Conservation (phyloP, 2,113 vertebrate genomes). For the Heterochromis multidens region DNA sequence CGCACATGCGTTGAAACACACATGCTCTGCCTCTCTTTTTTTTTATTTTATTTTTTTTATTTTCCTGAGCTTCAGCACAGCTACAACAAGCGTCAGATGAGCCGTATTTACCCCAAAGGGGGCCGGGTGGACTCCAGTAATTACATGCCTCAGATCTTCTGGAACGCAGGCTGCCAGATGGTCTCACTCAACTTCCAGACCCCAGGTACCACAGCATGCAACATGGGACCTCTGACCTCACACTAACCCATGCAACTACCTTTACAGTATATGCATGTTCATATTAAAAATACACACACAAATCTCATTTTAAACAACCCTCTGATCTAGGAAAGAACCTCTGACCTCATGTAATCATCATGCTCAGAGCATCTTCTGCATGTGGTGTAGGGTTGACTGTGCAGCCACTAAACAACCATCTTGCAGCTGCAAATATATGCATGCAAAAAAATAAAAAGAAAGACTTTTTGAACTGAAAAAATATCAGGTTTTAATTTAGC, state of each 20-base stretch:
- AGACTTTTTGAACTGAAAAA: neutral
- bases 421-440: neutral
- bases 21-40: neutral
- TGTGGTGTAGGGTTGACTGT: neutral
- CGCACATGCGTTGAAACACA: conserved; percentile 6
- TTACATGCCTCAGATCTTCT: conserved; percentile 99
- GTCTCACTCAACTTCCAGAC: conserved; percentile 99
- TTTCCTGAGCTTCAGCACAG: conserved; percentile 85
- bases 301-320: conserved; percentile 75
- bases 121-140: conserved; percentile 99
- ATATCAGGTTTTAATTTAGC: neutral
- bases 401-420: neutral
- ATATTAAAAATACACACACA: neutral
- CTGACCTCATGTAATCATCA: neutral
- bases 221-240: conserved; percentile 44
- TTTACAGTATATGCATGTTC: neutral
- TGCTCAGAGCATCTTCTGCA: neutral
- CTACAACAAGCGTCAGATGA: conserved; percentile 99
- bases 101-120: conserved; percentile 99
- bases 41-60: neutral
- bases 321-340: conserved; percentile 58
- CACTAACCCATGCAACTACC: neutral
- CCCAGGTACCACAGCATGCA: conserved; percentile 85
- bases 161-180: conserved; percentile 99
- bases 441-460: neutral